Percentiles rank a stretch among this genome's conserved stretches.
Conservation (phyloP, 2,797 vertebrate genomes). For the Argyrosomus regius region DNA sequence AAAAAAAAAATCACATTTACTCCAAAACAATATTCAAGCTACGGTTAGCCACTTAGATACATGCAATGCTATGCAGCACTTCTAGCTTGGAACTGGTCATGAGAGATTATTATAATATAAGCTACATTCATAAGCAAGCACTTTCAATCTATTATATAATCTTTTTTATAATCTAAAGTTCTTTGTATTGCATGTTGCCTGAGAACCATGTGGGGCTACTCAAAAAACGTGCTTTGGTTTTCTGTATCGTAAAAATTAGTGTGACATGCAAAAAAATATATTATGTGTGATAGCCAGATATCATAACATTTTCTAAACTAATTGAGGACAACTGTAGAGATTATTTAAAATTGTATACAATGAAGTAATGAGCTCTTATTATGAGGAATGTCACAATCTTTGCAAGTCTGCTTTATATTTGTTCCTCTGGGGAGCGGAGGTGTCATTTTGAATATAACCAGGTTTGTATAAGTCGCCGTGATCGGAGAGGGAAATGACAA, state of each 20-base stretch:
- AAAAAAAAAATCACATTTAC: not conserved
- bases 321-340: constrained; percentile 2
- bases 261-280: not conserved
- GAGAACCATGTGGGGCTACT: not conserved
- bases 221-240: not conserved
- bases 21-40: not conserved
- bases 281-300: not conserved
- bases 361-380: constrained; percentile 4
- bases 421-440: constrained; percentile 44
- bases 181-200: not conserved
- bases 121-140: not conserved
- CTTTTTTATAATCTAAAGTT: not conserved
- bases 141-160: not conserved
- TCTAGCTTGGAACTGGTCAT: not conserved
- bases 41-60: not conserved
- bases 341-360: not conserved
- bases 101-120: not conserved
- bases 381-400: constrained; percentile 39
- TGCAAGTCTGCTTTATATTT: constrained; percentile 63
- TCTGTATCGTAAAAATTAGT: not conserved
- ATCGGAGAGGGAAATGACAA: constrained; percentile 31
- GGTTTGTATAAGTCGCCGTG: constrained; percentile 27
- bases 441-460: constrained; percentile 65
- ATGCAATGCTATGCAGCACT: not conserved
- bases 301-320: not conserved